A percentile compares a stretch with the other conserved stretches of the same genome.
phyloP scores from a whole-genome alignment of 2,888 invertebrate species.

The Nymphalis urticae region DNA sequence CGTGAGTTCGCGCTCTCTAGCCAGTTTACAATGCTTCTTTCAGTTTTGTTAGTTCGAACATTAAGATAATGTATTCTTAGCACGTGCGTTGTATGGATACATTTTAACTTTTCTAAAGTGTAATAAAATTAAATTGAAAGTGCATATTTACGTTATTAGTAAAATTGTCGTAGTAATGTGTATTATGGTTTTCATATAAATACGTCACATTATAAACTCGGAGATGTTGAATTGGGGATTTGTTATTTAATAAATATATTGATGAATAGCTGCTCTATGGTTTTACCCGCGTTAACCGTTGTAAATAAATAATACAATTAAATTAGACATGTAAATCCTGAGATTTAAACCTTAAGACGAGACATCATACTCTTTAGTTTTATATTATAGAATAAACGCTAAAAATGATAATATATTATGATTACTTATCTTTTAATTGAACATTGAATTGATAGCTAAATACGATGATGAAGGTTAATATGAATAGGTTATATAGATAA shows the following conservation, averaged over 20 bases:
- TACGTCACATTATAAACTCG: background rate
- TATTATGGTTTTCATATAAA: background rate
- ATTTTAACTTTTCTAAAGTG: constrained; percentile 12
- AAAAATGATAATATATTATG: no score
- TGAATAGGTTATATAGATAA: background rate
- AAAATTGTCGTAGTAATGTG: background rate
- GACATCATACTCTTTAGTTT: no score
- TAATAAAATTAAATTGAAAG: constrained; percentile 11
- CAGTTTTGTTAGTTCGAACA: constrained; percentile 21
- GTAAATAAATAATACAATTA: background rate
- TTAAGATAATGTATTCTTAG: constrained; percentile 25
- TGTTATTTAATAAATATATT: background rate
- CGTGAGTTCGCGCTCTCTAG: constrained; percentile 48
- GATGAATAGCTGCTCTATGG: background rate
- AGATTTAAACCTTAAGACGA: no score
- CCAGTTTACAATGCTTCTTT: constrained; percentile 28
- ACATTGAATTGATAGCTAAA: no score
- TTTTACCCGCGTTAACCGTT: no score
- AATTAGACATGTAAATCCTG: no score
- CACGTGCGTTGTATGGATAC: constrained; percentile 13
- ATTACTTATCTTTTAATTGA: no score
- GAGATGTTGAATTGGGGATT: no score
- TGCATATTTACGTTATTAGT: background rate
- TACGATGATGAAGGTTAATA: no score
- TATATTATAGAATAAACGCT: no score